Conservation (phyloP, 2,797 vertebrate genomes). For the Helarctos malayanus region DNA sequence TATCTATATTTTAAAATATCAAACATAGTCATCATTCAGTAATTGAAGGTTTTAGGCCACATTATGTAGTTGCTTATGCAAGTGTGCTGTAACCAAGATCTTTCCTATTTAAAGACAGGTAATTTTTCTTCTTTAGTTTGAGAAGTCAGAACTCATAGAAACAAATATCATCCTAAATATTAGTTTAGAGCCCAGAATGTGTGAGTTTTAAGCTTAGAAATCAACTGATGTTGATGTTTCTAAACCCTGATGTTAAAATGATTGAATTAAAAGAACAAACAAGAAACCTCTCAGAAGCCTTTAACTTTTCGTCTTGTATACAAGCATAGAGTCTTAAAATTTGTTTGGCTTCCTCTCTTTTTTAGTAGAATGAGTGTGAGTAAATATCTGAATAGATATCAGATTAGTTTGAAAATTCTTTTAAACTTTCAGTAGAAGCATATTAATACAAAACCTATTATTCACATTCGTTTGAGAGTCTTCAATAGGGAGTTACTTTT, state of each 20-base stretch:
- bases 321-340: background rate
- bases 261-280: constrained; percentile 31
- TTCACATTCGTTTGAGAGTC: constrained; percentile 32
- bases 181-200: background rate
- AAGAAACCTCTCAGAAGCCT: background rate
- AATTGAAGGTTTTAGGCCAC: background rate
- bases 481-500: constrained; percentile 47
- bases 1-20: constrained; percentile 39
- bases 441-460: constrained; percentile 51
- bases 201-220: constrained; percentile 59
- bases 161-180: background rate
- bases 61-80: background rate
- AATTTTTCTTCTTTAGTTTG: constrained; percentile 47
- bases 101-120: constrained; percentile 42
- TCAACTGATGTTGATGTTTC: background rate
- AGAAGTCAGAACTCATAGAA: constrained; percentile 57
- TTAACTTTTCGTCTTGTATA: background rate
- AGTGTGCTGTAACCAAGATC: background rate
- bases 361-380: background rate
- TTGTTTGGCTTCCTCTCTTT: background rate
- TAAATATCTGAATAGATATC: background rate
- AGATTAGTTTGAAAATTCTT: background rate
- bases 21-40: constrained; percentile 6
- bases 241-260: constrained; percentile 18
- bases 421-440: constrained; percentile 14